phyloP scores from a whole-genome alignment of 2,888 invertebrate species.

The Dendrolimus houi region DNA sequence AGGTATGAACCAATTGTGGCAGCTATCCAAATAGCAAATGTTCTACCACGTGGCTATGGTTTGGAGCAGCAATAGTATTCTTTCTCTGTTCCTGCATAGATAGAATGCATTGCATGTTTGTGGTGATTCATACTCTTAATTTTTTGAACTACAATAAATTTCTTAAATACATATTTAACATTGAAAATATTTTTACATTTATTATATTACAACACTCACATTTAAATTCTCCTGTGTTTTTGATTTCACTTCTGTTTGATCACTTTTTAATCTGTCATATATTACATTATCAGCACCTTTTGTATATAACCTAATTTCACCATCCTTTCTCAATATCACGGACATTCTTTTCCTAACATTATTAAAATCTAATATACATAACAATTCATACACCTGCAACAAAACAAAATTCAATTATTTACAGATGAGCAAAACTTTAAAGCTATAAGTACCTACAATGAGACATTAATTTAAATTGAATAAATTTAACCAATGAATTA shows the following conservation, averaged over 20 bases:
- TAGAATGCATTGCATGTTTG: too few species aligned
- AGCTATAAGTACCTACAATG: too few species aligned
- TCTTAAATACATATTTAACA: too few species aligned
- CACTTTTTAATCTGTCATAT: conserved; percentile 90
- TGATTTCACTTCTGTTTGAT: conserved; percentile 85
- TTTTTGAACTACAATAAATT: too few species aligned
- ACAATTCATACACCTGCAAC: conserved; percentile 91
- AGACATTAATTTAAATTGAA: too few species aligned
- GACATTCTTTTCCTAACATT: conserved; percentile 99
- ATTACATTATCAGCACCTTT: conserved; percentile 99
- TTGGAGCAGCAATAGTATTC: too few species aligned
- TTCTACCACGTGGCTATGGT: too few species aligned
- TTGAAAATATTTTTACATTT: too few species aligned
- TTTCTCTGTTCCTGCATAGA: too few species aligned
- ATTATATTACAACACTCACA: conserved; percentile 74
- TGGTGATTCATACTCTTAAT: too few species aligned
- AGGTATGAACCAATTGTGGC: neutral
- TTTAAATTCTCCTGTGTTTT: conserved; percentile 96
- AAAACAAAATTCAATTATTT: conserved; percentile 16
- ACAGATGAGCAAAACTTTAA: neutral
- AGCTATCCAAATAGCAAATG: too few species aligned
- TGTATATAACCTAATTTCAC: conserved; percentile 91
- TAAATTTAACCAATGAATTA: too few species aligned
- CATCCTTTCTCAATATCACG: conserved; percentile 90
- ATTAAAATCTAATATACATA: conserved; percentile 99